Evolutionary conservation across 2,797 vertebrate species (phyloP).

Genomic region (Chloroceryle amazona): DNA sequence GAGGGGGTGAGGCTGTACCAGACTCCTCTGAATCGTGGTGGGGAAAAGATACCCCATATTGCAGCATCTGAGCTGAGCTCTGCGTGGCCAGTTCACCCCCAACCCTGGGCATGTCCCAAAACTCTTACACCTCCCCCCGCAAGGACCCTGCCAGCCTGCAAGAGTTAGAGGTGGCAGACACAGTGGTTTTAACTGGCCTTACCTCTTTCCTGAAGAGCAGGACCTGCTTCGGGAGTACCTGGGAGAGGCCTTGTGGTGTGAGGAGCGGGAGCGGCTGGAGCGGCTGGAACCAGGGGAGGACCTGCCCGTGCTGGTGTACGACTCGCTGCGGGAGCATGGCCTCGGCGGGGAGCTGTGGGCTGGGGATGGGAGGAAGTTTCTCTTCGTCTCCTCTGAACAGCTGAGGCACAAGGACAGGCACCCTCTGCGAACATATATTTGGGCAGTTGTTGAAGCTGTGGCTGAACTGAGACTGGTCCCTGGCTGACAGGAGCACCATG

Average conservation of each 20-base stretch:
- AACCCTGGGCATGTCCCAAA: background rate
- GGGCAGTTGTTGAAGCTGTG: background rate
- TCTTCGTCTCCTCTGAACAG: constrained; percentile 78
- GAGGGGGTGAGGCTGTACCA: background rate
- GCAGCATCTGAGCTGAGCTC: background rate
- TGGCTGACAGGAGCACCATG: background rate
- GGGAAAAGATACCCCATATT: background rate
- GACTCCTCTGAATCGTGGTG: accelerated
- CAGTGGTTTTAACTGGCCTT: background rate
- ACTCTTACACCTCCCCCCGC: background rate
- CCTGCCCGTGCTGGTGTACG: constrained; percentile 83
- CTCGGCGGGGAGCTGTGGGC: constrained; percentile 66
- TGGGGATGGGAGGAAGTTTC: constrained; percentile 53
- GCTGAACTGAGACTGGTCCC: background rate
- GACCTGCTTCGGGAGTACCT: constrained; percentile 88
- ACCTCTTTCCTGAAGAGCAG: constrained; percentile 89
- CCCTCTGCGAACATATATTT: constrained; percentile 75
- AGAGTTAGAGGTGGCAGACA: background rate
- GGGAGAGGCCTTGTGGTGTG: constrained; percentile 73
- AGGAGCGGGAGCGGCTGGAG: constrained; percentile 66
- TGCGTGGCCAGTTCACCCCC: background rate
- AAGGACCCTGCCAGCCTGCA: background rate
- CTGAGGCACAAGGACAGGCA: constrained; percentile 80
- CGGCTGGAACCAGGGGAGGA: constrained; percentile 85
- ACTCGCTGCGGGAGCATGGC: constrained; percentile 76